Conservation (phyloP, 2,888 invertebrate species). For the Gerris lacustris region DNA sequence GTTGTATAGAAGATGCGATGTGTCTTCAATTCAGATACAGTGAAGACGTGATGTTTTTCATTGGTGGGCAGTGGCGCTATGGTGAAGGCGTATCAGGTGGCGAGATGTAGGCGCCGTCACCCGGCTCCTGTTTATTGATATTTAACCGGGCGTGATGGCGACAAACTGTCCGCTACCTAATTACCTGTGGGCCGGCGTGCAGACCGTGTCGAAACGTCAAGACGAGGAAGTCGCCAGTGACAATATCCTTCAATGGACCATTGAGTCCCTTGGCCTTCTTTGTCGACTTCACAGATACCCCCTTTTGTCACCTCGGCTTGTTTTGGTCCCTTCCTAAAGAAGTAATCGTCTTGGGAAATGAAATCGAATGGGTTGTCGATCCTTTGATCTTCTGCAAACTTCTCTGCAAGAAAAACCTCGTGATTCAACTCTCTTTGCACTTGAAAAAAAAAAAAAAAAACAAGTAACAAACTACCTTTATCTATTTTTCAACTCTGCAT, state of each 20-base stretch:
- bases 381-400: neutral
- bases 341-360: neutral
- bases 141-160: slow-evolving; percentile 5
- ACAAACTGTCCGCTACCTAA: slow-evolving; percentile 1
- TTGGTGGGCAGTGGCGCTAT: neutral
- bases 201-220: neutral
- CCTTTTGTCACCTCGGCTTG: slow-evolving; percentile 2
- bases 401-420: too few relatives aligned
- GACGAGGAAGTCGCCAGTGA: slow-evolving; percentile 5
- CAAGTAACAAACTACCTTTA: too few relatives aligned
- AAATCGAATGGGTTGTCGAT: neutral
- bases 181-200: neutral
- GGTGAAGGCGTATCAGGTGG: neutral
- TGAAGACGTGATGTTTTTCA: neutral
- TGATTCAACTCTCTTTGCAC: too few relatives aligned
- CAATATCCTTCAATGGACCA: slow-evolving; percentile 3
- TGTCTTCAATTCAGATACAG: neutral
- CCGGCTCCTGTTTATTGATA: slow-evolving; percentile 1
- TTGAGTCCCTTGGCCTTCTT: neutral
- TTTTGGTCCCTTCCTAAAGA: neutral
- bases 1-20: neutral
- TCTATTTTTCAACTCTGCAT: too few relatives aligned
- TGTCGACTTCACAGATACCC: neutral
- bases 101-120: neutral
- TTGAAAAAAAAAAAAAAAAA: too few relatives aligned